A percentile compares a stretch with the other conserved stretches of the same genome.
These are phyloP conservation scores for Platycheirus albimanus DNA, from an alignment of 2,888 invertebrate species.

Conservation along the genomic window DNA sequence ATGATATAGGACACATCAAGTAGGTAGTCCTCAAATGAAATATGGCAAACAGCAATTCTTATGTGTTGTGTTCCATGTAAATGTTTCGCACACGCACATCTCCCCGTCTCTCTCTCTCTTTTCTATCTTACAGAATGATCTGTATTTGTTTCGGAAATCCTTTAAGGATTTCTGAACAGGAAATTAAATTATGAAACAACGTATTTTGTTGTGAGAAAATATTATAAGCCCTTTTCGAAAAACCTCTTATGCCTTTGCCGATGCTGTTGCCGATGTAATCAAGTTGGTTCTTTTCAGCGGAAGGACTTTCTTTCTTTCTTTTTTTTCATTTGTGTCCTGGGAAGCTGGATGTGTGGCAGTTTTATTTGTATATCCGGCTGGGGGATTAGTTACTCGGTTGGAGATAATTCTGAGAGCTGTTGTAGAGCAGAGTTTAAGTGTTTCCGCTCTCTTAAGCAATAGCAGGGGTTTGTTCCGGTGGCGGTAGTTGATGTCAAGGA, in stretches of 20 bases:
- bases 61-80: background rate
- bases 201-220: background rate
- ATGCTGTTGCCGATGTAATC: background rate
- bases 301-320: background rate
- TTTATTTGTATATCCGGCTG: slow-evolving; percentile 26
- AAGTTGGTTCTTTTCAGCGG: background rate
- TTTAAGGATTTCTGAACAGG: slow-evolving; percentile 41
- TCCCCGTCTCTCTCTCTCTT: no score
- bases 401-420: background rate
- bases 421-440: slow-evolving; percentile 7
- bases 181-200: slow-evolving; percentile 8
- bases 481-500: background rate
- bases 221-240: background rate
- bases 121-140: background rate
- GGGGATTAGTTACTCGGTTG: background rate
- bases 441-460: background rate
- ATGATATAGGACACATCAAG: background rate
- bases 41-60: no score
- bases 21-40: no score
- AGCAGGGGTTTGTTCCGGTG: background rate
- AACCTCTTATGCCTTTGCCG: background rate
- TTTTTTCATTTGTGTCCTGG: background rate
- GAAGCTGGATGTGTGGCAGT: slow-evolving; percentile 4
- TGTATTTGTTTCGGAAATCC: slow-evolving; percentile 40
- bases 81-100: background rate